These are phyloP conservation scores for Serranus cabrilla DNA, from an alignment of 2,797 vertebrate genomes.

Conservation along the genomic window DNA sequence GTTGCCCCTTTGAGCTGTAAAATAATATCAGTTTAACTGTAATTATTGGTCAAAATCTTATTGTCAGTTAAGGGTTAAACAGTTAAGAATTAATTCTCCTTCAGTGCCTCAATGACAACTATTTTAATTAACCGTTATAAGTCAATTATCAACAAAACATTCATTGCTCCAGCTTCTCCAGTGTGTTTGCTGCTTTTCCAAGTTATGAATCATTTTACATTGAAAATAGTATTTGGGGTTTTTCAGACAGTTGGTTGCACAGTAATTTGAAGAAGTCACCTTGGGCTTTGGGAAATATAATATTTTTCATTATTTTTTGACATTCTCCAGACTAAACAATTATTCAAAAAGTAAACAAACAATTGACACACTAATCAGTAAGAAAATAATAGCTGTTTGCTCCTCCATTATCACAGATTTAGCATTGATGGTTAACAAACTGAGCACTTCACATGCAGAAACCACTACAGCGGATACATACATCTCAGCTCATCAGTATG, in stretches of 20 bases:
- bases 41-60: no score
- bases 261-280: constrained; percentile 4
- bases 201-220: background rate
- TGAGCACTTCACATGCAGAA: constrained; percentile 3
- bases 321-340: background rate
- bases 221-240: background rate
- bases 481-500: constrained; percentile 43
- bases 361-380: background rate
- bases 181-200: background rate
- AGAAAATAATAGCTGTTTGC: background rate
- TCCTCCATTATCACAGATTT: background rate
- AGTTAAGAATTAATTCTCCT: no score
- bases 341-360: background rate
- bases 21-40: no score
- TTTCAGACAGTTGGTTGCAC: background rate
- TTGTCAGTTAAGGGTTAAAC: no score
- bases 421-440: constrained; percentile 1
- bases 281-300: no score
- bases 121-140: background rate
- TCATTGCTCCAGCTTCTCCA: background rate
- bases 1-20: no score
- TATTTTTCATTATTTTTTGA: constrained; percentile 1
- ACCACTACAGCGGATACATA: constrained; percentile 1
- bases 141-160: background rate
- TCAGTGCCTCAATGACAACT: background rate